Evolutionary conservation across 2,113 vertebrate genomes (phyloP).

Genomic region (Dunckerocampus dactyliophorus): DNA sequence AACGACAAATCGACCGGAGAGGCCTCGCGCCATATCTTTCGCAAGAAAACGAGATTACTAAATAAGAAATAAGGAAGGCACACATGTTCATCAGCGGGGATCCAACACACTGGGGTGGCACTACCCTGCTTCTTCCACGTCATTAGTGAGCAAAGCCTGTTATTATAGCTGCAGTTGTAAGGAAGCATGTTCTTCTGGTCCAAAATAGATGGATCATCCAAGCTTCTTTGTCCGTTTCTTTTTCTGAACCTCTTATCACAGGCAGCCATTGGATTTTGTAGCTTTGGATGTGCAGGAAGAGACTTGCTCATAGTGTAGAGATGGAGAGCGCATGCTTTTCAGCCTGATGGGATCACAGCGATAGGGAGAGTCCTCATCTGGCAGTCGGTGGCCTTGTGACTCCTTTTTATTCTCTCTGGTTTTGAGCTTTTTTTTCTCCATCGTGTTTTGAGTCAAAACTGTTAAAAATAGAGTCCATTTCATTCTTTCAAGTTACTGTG

Average conservation of each 20-base stretch:
- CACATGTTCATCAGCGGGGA: conserved; percentile 3
- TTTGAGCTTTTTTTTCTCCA: too few species aligned
- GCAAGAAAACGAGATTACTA: conserved; percentile 9
- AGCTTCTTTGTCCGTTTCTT: background rate
- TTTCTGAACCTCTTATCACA: background rate
- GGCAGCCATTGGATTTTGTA: conserved; percentile 14
- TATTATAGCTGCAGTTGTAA: conserved; percentile 27
- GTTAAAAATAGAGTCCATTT: too few species aligned
- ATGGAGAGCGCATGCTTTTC: conserved; percentile 32
- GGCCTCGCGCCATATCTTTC: background rate
- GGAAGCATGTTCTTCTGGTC: background rate
- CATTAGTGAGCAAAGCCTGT: conserved; percentile 32
- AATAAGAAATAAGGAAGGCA: conserved; percentile 16
- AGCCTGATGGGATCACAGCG: background rate
- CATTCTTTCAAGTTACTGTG: too few species aligned
- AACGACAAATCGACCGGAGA: background rate
- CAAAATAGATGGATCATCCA: background rate
- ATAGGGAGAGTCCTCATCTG: background rate
- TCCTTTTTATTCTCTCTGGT: background rate
- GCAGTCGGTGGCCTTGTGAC: background rate
- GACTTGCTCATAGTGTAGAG: conserved; percentile 24
- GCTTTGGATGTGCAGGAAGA: conserved; percentile 13
- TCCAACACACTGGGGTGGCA: conserved; percentile 9
- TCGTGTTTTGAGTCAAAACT: background rate
- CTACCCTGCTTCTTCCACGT: conserved; percentile 11